Evolutionary conservation across 2,113 vertebrate species (phyloP).

Genomic region (Numida meleagris): DNA sequence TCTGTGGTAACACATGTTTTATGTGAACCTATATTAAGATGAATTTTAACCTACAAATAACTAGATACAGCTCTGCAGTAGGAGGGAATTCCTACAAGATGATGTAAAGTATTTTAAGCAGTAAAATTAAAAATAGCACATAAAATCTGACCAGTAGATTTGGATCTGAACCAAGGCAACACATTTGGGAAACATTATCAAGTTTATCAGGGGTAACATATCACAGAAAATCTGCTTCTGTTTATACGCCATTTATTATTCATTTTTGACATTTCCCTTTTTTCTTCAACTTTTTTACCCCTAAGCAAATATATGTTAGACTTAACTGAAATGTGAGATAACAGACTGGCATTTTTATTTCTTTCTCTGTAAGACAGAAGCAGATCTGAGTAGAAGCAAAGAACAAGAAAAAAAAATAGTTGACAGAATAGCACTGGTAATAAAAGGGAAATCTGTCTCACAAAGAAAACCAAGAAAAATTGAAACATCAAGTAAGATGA

Average conservation of each 20-base stretch:
- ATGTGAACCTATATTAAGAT: slow-evolving; percentile 86
- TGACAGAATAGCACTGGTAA: slow-evolving; percentile 20
- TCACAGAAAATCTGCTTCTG: slow-evolving; percentile 85
- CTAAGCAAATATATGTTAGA: slow-evolving; percentile 79
- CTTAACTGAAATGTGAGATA: slow-evolving; percentile 77
- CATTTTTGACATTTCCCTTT: slow-evolving; percentile 83
- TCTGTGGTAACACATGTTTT: slow-evolving; percentile 85
- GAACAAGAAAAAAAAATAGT: slow-evolving; percentile 57
- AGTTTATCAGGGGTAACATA: slow-evolving; percentile 80
- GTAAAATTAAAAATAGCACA: slow-evolving; percentile 84
- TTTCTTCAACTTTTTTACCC: slow-evolving; percentile 75
- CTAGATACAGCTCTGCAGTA: slow-evolving; percentile 83
- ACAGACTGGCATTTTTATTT: slow-evolving; percentile 57
- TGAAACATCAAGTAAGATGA: background rate
- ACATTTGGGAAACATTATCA: slow-evolving; percentile 87
- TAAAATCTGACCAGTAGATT: slow-evolving; percentile 65
- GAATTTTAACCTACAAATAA: slow-evolving; percentile 88
- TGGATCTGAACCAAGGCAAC: slow-evolving; percentile 75
- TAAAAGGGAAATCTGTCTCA: background rate
- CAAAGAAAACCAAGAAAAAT: slow-evolving; percentile 9
- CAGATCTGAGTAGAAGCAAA: slow-evolving; percentile 68
- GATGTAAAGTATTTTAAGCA: slow-evolving; percentile 81
- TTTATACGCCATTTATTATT: slow-evolving; percentile 84
- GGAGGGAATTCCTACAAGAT: slow-evolving; percentile 81
- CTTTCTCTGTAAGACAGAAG: slow-evolving; percentile 49